Evolutionary conservation across 2,888 invertebrate species (phyloP), one percentile per base, ranked within the genome.

Genomic region (Cheilosia pagana): DNA sequence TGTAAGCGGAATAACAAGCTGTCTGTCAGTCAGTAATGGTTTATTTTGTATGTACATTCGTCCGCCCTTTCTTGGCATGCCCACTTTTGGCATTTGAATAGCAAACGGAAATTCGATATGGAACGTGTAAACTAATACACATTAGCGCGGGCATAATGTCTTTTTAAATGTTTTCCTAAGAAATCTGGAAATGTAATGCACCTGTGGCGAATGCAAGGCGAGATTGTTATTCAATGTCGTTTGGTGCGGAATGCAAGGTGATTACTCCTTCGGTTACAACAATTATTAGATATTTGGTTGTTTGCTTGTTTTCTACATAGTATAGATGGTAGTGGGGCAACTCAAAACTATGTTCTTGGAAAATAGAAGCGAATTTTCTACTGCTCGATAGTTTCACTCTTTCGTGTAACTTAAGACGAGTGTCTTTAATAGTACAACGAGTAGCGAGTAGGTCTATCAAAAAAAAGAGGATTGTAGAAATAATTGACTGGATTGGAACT

Each of bases 121-220:
- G 50, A 62, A 78, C 21, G 43, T 57, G 82, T 78, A 68, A 76
- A 52, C 57, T 45, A 68, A 74, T 57, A 67, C 77, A 71, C 65
- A 50, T 50, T 60, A 43, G 48, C 28, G 48, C 28, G 67, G 60
- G 43, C 62, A 60, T 82, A 67, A 67, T 82, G 60, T 55, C 48
- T 67, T 67, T 59, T 70, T 60, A 62, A 82, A 82, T 72, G 67
- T 76, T 65, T 81, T 83, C 43, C 78, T 78, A 78, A 68, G 82
- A 83, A 83, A 65, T 74, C 45, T 83, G 63, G 78, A 74, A 78
- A 78, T 72, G 35, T 50, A 68, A 78, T 72, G 62, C 71, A 72
- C 72, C 67, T 82, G 78, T 21, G 59, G 67, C 41, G 35, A 10
- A 14, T 45, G n/a, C 31, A 35, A 25, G 28, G 12, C n/a, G 48